A percentile compares a stretch with the other conserved stretches of the same genome.
Evolutionary conservation across 1,140 invertebrate genomes (phyloP).

Genomic region (Drosophila parabipectinata): DNA sequence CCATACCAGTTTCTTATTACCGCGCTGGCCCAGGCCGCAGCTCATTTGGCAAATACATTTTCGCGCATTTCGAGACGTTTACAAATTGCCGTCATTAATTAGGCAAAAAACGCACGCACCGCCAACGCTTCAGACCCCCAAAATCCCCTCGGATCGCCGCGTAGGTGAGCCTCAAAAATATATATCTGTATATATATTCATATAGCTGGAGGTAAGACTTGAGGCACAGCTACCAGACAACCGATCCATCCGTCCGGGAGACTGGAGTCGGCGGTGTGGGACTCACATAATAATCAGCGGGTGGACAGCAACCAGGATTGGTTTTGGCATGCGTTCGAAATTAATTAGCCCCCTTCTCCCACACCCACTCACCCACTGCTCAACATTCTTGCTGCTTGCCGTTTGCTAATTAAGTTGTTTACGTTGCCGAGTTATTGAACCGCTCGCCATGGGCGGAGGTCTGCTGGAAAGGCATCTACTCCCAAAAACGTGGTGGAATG

Average conservation of each 20-base stretch:
- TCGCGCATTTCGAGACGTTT: constrained; percentile 81
- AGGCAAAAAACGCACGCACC: constrained; percentile 78
- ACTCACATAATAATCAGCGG: constrained; percentile 81
- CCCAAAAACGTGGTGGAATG: constrained; percentile 57
- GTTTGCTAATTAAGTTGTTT: constrained; percentile 78
- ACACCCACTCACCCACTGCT: not conserved
- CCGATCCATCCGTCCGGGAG: constrained; percentile 28
- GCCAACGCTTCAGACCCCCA: constrained; percentile 40
- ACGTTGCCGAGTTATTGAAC: constrained; percentile 77
- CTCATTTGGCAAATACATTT: constrained; percentile 79
- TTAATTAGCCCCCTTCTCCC: constrained; percentile 58
- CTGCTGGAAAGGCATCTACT: constrained; percentile 16
- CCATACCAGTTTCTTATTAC: constrained; percentile 72
- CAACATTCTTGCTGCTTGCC: constrained; percentile 35
- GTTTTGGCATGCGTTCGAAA: constrained; percentile 72
- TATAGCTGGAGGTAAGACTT: constrained; percentile 14
- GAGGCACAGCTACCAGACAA: constrained; percentile 38
- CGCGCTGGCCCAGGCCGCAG: constrained; percentile 44
- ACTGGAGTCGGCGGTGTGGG: constrained; percentile 25
- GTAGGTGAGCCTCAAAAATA: constrained; percentile 59
- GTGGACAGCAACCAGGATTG: constrained; percentile 80
- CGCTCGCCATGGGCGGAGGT: constrained; percentile 29
- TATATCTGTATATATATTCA: constrained; percentile 13
- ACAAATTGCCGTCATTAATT: constrained; percentile 83
- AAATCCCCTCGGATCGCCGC: constrained; percentile 26